phyloP scores from a whole-genome alignment of 1,140 invertebrate genomes.

The Papilio helenus region DNA sequence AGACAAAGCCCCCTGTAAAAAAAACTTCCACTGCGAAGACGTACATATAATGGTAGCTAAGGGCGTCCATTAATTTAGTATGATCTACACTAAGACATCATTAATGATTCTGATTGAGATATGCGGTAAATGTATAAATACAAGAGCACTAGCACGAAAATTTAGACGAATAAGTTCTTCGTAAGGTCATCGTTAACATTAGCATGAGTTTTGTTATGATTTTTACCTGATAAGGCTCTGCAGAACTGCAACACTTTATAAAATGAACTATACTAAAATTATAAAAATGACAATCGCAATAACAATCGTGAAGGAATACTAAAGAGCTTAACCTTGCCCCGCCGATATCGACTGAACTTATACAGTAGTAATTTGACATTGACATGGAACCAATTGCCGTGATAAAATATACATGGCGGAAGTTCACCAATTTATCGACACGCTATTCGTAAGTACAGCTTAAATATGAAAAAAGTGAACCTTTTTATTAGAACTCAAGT shows the following conservation, averaged over 20 bases:
- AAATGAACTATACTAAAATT: too few relatives aligned
- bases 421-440: constrained; percentile 23
- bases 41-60: not conserved
- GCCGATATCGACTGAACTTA: constrained; percentile 19
- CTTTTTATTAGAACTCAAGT: not conserved
- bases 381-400: constrained; percentile 20
- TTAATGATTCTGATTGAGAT: not conserved
- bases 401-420: constrained; percentile 33
- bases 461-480: not conserved
- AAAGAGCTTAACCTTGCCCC: constrained; percentile 18
- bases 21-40: too few relatives aligned
- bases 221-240: too few relatives aligned
- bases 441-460: not conserved
- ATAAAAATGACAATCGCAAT: not conserved
- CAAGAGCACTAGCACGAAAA: too few relatives aligned
- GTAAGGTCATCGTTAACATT: too few relatives aligned
- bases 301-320: not conserved
- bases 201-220: too few relatives aligned
- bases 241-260: too few relatives aligned
- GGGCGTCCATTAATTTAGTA: not conserved
- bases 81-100: too few relatives aligned
- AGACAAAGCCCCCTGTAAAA: too few relatives aligned
- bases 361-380: constrained; percentile 30
- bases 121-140: too few relatives aligned
- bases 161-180: too few relatives aligned